These are phyloP conservation scores for Tarsius wallacei DNA, from an alignment of 2,797 vertebrate genomes.

Conservation along the genomic window DNA sequence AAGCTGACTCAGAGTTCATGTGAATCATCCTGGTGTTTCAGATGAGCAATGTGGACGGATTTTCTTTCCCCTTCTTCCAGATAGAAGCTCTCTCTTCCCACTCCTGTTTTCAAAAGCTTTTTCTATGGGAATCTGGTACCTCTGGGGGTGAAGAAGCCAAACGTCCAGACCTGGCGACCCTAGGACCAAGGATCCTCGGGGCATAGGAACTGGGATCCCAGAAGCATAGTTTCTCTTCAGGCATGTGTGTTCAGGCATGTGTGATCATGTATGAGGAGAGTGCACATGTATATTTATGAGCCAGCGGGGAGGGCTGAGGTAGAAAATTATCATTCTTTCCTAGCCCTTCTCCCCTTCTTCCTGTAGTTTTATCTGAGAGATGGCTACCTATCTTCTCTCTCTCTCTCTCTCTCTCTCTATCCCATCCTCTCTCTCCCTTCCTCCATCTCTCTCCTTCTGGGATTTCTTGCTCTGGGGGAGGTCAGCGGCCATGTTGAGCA, in stretches of 20 bases:
- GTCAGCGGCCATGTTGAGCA: background rate
- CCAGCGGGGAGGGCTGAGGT: background rate
- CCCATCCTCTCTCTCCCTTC: fast-evolving
- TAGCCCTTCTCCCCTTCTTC: background rate
- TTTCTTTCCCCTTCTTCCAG: slow-evolving; percentile 53
- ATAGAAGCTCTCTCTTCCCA: background rate
- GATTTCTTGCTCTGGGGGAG: background rate
- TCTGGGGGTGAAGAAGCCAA: slow-evolving; percentile 7
- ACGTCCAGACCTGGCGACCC: background rate
- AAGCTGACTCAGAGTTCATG: slow-evolving; percentile 57
- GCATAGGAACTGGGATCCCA: background rate
- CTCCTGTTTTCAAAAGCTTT: background rate
- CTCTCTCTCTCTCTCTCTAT: background rate
- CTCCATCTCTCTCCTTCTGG: background rate
- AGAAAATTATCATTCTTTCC: background rate
- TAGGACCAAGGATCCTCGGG: background rate
- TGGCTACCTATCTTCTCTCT: background rate
- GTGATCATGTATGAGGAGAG: background rate
- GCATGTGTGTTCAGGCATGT: background rate
- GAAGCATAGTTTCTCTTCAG: background rate
- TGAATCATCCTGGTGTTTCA: slow-evolving; percentile 64
- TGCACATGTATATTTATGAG: background rate
- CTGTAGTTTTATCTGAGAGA: background rate
- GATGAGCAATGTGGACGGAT: slow-evolving; percentile 36
- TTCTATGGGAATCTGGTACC: background rate